Evolutionary conservation across 2,888 invertebrate species (phyloP).

Genomic region (Nomada lathburiana): DNA sequence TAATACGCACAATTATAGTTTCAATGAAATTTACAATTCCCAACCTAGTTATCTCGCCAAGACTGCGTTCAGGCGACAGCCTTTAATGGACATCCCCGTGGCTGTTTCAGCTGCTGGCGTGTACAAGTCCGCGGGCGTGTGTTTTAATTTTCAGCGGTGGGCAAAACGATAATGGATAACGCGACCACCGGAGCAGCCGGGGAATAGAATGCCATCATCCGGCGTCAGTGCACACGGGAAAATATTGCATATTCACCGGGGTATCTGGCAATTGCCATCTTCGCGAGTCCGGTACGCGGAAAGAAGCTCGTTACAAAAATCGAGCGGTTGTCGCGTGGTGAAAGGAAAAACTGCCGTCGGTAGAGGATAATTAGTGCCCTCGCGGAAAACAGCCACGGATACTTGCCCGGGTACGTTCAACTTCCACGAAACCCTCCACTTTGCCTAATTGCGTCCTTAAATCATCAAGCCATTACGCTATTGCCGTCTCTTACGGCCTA

Average conservation of each 20-base stretch:
- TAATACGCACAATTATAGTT: neutral
- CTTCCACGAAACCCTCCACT: constrained; percentile 69
- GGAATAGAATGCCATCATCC: constrained; percentile 6
- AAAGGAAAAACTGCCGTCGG: constrained; percentile 44
- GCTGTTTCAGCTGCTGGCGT: neutral
- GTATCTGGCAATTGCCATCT: constrained; percentile 37
- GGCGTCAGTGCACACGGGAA: neutral
- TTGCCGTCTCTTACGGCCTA: constrained; percentile 65
- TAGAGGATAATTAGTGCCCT: constrained; percentile 70
- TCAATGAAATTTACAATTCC: neutral
- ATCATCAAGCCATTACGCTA: constrained; percentile 73
- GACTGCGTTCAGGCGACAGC: neutral
- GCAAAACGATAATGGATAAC: constrained; percentile 47
- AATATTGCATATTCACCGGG: constrained; percentile 45
- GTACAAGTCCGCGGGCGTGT: constrained; percentile 8
- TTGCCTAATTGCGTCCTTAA: constrained; percentile 74
- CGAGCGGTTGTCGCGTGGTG: constrained; percentile 51
- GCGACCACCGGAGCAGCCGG: constrained; percentile 6
- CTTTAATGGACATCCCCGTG: neutral
- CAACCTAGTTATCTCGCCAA: neutral
- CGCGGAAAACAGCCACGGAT: constrained; percentile 70
- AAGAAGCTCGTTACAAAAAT: constrained; percentile 54
- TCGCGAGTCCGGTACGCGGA: constrained; percentile 3
- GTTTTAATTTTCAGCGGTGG: constrained; percentile 43
- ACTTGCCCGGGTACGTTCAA: constrained; percentile 66